A percentile compares a stretch with the other conserved stretches of the same genome.
These are phyloP conservation scores for Gallinago undulata DNA, from an alignment of 2,113 vertebrate genomes.

Conservation along the genomic window DNA sequence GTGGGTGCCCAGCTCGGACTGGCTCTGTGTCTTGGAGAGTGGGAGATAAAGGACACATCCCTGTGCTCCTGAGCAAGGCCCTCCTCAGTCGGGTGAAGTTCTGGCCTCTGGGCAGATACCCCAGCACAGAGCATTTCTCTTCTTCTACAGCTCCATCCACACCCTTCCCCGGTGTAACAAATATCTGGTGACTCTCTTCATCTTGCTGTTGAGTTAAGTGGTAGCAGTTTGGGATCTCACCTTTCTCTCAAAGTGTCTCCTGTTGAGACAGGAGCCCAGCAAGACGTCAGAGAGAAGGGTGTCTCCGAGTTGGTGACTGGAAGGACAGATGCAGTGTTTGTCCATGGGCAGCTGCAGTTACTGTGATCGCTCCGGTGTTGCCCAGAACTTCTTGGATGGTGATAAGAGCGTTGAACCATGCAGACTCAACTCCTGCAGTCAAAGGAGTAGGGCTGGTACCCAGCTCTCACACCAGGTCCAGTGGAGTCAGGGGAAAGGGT, in stretches of 20 bases:
- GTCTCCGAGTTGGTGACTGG: neutral
- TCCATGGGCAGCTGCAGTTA: neutral
- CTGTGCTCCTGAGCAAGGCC: neutral
- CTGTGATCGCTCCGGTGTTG: neutral
- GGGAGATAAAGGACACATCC: neutral
- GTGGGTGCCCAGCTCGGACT: neutral
- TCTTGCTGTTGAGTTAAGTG: neutral
- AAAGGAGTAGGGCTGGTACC: neutral
- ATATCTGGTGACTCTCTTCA: neutral
- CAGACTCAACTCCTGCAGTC: neutral
- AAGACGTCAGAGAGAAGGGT: neutral
- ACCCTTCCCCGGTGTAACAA: accelerated
- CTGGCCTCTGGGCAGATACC: neutral
- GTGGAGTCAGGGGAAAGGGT: neutral
- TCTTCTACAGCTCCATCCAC: neutral
- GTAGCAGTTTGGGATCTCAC: neutral
- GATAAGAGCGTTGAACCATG: neutral
- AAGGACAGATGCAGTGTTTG: neutral
- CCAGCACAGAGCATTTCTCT: neutral
- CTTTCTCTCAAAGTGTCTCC: neutral
- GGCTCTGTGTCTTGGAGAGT: neutral
- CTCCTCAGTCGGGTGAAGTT: neutral
- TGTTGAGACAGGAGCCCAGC: neutral
- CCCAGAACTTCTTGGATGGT: neutral
- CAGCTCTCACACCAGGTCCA: neutral